Evolutionary conservation across 2,888 invertebrate genomes (phyloP).

Genomic region (Cabera pusaria): DNA sequence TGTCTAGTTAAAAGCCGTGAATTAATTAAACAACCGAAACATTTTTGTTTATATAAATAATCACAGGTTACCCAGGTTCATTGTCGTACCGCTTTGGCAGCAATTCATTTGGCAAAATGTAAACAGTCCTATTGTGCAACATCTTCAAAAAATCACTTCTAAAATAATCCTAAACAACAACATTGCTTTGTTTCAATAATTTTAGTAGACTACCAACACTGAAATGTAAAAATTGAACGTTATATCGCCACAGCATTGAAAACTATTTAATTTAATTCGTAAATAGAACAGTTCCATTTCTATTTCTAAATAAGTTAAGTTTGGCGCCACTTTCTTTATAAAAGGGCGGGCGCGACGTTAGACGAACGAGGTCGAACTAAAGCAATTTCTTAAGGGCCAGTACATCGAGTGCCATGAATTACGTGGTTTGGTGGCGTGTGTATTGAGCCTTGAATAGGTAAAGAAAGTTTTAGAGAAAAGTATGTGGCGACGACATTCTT

Average conservation of each 20-base stretch:
- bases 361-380: slow-evolving; percentile 63
- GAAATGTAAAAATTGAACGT: slow-evolving; percentile 17
- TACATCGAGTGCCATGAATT: slow-evolving; percentile 62
- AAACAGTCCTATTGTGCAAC: slow-evolving; percentile 76
- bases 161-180: too few relatives aligned
- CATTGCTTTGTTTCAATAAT: too few relatives aligned
- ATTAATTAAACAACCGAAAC: not conserved
- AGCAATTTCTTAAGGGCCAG: slow-evolving; percentile 65
- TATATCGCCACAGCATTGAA: too few relatives aligned
- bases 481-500: slow-evolving; percentile 26
- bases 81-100: slow-evolving; percentile 74
- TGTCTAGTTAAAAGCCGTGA: too few relatives aligned
- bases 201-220: slow-evolving; percentile 9
- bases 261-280: too few relatives aligned
- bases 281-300: slow-evolving; percentile 4
- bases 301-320: slow-evolving; percentile 29
- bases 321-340: slow-evolving; percentile 55
- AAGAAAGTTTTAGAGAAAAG: slow-evolving; percentile 35
- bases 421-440: slow-evolving; percentile 48
- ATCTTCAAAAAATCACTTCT: slow-evolving; percentile 46
- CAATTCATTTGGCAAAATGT: slow-evolving; percentile 76
- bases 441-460: slow-evolving; percentile 48
- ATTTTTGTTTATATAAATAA: slow-evolving; percentile 6
- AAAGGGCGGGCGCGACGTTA: slow-evolving; percentile 55
- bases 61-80: slow-evolving; percentile 57